Evolutionary conservation across 2,113 vertebrate species (phyloP).

Genomic region (Ploceus nigricollis): DNA sequence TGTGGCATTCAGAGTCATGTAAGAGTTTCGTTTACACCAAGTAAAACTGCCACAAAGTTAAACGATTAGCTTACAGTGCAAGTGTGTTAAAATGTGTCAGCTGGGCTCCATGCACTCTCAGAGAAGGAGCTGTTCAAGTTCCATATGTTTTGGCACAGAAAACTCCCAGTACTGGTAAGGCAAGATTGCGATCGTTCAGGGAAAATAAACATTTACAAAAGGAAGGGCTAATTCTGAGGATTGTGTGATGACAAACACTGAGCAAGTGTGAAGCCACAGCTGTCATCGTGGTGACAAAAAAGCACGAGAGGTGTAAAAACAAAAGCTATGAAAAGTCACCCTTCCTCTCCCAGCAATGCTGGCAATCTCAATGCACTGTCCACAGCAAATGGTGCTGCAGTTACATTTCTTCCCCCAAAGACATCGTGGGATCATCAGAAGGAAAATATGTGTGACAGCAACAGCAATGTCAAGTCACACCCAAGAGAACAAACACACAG

Average conservation of each 20-base stretch:
- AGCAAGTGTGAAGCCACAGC: background rate
- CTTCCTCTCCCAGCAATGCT: background rate
- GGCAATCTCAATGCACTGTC: background rate
- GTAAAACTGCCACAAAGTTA: background rate
- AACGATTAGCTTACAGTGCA: background rate
- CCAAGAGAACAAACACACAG: background rate
- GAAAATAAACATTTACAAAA: constrained; percentile 5
- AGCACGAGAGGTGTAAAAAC: background rate
- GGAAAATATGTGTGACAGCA: background rate
- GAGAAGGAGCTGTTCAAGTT: background rate
- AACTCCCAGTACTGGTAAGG: background rate
- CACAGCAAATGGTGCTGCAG: background rate
- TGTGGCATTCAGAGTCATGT: background rate
- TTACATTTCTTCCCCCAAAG: background rate
- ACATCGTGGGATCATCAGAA: background rate
- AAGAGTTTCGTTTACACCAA: background rate
- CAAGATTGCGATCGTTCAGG: background rate
- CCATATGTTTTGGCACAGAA: background rate
- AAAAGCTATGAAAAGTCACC: background rate
- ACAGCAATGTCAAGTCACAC: background rate
- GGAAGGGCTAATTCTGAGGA: background rate
- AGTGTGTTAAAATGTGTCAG: background rate
- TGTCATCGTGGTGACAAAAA: background rate
- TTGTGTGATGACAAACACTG: background rate
- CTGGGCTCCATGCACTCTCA: background rate